These are phyloP conservation scores for Gortyna flavago DNA, from an alignment of 2,888 invertebrate genomes.

Conservation along the genomic window DNA sequence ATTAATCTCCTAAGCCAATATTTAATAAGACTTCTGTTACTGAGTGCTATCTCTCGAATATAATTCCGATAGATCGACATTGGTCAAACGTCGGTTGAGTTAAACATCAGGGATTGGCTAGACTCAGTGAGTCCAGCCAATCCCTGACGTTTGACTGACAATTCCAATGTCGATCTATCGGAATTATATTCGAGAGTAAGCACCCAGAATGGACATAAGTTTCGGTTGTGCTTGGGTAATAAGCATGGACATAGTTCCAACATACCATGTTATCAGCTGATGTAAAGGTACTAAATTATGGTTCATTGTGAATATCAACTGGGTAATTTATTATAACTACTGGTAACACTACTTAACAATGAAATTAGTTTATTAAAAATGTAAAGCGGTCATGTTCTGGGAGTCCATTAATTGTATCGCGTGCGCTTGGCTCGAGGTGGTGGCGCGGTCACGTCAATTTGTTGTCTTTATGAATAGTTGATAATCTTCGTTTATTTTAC, in stretches of 20 bases:
- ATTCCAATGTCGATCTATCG: too few relatives aligned
- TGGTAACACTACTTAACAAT: slow-evolving; percentile 3
- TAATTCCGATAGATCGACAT: too few relatives aligned
- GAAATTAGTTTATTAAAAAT: slow-evolving; percentile 41
- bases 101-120: too few relatives aligned
- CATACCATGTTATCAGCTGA: not conserved
- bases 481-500: slow-evolving; percentile 9
- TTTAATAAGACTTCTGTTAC: not conserved
- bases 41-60: too few relatives aligned
- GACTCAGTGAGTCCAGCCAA: too few relatives aligned
- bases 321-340: not conserved
- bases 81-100: too few relatives aligned
- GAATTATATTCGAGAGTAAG: too few relatives aligned
- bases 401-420: slow-evolving; percentile 50
- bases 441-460: slow-evolving; percentile 24
- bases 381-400: slow-evolving; percentile 40
- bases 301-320: not conserved
- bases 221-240: not conserved
- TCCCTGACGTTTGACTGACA: too few relatives aligned
- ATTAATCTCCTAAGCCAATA: too few relatives aligned
- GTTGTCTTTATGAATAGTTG: slow-evolving; percentile 28
- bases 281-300: not conserved
- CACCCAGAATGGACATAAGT: too few relatives aligned
- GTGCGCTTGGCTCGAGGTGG: slow-evolving; percentile 38
- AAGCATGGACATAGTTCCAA: not conserved